Percentiles rank a stretch among this genome's conserved stretches.
Conservation (phyloP, 2,888 invertebrate species). For the Campopleginae sp. region DNA sequence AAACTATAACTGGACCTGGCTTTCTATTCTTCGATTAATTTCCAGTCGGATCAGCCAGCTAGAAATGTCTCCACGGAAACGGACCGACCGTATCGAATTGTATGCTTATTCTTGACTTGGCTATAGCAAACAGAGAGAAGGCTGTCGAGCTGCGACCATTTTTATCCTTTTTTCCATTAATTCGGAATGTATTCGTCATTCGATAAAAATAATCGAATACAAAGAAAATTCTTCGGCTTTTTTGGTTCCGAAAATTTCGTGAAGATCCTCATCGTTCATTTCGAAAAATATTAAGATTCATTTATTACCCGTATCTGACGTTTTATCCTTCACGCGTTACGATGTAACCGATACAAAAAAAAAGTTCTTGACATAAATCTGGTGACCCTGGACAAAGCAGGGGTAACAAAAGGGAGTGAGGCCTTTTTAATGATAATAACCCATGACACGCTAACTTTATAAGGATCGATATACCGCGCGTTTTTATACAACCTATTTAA, state of each 20-base stretch:
- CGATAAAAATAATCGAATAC: no score
- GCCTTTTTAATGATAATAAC: slow-evolving; percentile 76
- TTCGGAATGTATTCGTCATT: neutral
- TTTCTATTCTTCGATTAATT: slow-evolving; percentile 3
- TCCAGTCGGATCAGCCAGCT: neutral
- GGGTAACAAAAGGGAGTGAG: slow-evolving; percentile 75
- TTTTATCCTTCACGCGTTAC: slow-evolving; percentile 21
- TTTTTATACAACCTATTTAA: slow-evolving; percentile 54
- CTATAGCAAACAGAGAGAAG: neutral
- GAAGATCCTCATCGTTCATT: neutral
- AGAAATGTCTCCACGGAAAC: neutral
- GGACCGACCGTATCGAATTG: neutral
- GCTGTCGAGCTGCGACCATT: neutral
- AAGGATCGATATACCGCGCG: slow-evolving; percentile 74
- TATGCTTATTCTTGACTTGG: neutral
- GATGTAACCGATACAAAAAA: slow-evolving; percentile 46
- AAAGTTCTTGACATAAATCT: slow-evolving; percentile 80
- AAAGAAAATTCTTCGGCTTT: no score
- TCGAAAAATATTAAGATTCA: neutral
- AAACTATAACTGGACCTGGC: neutral
- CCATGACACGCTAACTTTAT: slow-evolving; percentile 76
- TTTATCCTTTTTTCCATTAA: neutral
- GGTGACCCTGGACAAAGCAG: slow-evolving; percentile 77
- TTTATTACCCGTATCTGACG: slow-evolving; percentile 26
- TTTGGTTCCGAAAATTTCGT: no score